Conservation (phyloP, 2,797 vertebrate species). For the Anisognathus igniventris region DNA sequence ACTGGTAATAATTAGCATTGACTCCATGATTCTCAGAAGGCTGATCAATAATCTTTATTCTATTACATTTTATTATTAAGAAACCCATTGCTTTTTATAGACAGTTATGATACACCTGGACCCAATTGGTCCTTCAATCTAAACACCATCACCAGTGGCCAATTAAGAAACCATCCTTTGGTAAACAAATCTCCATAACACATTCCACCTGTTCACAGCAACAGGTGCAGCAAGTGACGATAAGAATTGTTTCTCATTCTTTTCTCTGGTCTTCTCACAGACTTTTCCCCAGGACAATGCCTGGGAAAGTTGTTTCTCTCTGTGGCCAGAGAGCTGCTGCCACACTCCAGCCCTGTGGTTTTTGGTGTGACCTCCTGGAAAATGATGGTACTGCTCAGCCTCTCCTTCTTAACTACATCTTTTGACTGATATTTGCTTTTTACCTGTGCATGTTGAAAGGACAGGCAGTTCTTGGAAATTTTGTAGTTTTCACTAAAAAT, state of each 20-base stretch:
- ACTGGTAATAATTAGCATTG: neutral
- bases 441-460: neutral
- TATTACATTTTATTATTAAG: neutral
- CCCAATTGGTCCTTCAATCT: neutral
- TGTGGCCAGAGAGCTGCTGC: neutral
- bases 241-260: neutral
- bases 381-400: neutral
- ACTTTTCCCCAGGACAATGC: neutral
- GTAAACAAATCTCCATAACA: neutral
- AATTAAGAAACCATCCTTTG: neutral
- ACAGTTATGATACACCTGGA: neutral
- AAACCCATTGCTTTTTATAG: neutral
- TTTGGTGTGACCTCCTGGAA: neutral
- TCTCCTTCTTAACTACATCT: neutral
- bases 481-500: neutral
- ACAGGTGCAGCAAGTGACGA: neutral
- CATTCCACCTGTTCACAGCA: neutral
- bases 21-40: neutral
- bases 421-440: neutral
- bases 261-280: neutral
- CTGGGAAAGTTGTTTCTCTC: neutral
- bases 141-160: neutral
- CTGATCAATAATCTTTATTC: neutral
- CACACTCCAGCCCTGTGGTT: accelerated
- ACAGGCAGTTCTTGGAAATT: neutral